Evolutionary conservation across 2,797 vertebrate species (phyloP).

Genomic region (Helicolenus hilgendorfi): DNA sequence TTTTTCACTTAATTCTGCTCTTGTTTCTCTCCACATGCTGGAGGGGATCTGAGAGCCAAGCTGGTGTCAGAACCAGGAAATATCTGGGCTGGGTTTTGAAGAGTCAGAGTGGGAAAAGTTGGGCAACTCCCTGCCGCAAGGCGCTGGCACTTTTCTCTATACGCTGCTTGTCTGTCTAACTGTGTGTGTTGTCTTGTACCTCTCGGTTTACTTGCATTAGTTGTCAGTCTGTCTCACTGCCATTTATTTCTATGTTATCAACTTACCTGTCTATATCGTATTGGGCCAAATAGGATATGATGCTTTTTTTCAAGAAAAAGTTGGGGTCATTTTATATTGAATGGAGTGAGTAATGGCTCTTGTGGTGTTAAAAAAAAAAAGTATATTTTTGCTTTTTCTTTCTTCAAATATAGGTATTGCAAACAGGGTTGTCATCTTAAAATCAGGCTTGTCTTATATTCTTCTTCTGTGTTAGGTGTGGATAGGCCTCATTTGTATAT

Average conservation of each 20-base stretch:
- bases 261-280: not conserved
- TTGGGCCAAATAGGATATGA: not conserved
- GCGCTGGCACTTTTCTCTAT: conserved; percentile 51
- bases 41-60: conserved; percentile 62
- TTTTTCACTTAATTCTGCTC: conserved; percentile 70
- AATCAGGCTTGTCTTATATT: not conserved
- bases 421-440: not conserved
- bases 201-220: not conserved
- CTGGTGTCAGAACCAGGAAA: conserved; percentile 84
- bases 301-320: not conserved
- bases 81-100: conserved; percentile 78
- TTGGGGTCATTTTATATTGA: not conserved
- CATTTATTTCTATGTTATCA: not conserved
- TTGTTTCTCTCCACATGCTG: conserved; percentile 54
- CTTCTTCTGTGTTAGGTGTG: not conserved
- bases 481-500: not conserved
- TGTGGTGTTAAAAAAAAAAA: not conserved
- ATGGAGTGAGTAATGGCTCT: not conserved
- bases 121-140: conserved; percentile 74
- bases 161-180: conserved; percentile 29
- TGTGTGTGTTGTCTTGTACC: conserved; percentile 2
- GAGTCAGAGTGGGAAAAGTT: conserved; percentile 63
- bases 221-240: not conserved
- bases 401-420: not conserved
- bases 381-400: not conserved